These are phyloP conservation scores for Heliconius aoede DNA, from an alignment of 2,888 invertebrate species.

Conservation along the genomic window DNA sequence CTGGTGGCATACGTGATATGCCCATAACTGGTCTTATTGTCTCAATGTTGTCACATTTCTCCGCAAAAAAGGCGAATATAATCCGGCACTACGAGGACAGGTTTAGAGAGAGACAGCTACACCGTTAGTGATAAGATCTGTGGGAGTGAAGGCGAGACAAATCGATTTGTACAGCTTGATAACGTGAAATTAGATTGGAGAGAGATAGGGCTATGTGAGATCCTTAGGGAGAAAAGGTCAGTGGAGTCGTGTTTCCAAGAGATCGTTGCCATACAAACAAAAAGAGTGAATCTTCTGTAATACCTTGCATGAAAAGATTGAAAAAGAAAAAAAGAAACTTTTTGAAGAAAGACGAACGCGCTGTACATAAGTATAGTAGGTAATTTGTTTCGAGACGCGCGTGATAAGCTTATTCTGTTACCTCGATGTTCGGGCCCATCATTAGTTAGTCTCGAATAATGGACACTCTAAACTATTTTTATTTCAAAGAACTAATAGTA, in stretches of 20 bases:
- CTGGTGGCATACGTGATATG: constrained; percentile 35
- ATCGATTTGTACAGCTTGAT: constrained; percentile 69
- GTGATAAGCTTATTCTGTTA: constrained; percentile 47
- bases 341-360: constrained; percentile 43
- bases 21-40: constrained; percentile 46
- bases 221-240: constrained; percentile 59
- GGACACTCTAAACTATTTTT: constrained; percentile 39
- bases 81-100: constrained; percentile 65
- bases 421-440: constrained; percentile 39
- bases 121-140: constrained; percentile 57
- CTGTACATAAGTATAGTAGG: constrained; percentile 41
- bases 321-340: constrained; percentile 30
- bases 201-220: constrained; percentile 60
- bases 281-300: constrained; percentile 67
- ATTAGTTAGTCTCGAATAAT: constrained; percentile 43
- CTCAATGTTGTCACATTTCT: constrained; percentile 56
- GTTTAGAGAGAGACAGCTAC: constrained; percentile 66
- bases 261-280: constrained; percentile 70
- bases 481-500: constrained; percentile 35
- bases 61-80: constrained; percentile 69
- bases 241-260: constrained; percentile 60
- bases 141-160: constrained; percentile 72
- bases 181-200: constrained; percentile 66
- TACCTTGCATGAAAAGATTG: constrained; percentile 56
- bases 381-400: constrained; percentile 41